Base-by-base conservation (phyloP, 2,888 invertebrate genomes). In the Cataglyphis altisquamis region DNA sequence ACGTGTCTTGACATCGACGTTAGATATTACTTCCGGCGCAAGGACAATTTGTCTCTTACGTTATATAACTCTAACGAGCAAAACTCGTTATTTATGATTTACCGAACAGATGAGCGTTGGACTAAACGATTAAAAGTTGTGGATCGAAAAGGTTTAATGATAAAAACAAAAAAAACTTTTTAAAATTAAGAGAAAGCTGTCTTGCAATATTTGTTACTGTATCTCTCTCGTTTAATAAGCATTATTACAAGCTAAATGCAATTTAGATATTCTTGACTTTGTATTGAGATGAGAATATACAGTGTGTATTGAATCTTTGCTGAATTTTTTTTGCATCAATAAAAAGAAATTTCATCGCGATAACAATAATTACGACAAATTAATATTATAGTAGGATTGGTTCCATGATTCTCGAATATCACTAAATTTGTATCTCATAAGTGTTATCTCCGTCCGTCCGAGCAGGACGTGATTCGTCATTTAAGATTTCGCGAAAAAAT, bases 401-500 rank as follows among this genome's bases (percentile, higher is more conserved):
- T 78, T 67, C 60, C 21, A 55, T 4, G 63, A 57, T 29, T 48
- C 48, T 70, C 32, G 21, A 32, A 64, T 78, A 48, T 62, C 68
- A n/a, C 18, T 12, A 21, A 60, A 32, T 87, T 87, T 81, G 86
- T 48, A 75, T 63, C 57, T 87, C 87, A 45, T 32, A 86, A 77
- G 63, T 12, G 3, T 77, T 45, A 39, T 52, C 36, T 32, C 18
- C 67, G 52, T 32, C 55, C 52, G 62, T 83, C 57, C 41, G 67
- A 84, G 64, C 45, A 52, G 80, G 75, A 82, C 60, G 66, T 78
- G 86, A 84, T 80, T 89, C 75, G 88, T 85, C 88, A 86, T 66
- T 80, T 77, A 88, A 83, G 86, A 89, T 89, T 89, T 84, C 86
- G 82, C 75, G 70, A 89, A 80, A 88, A 86, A 89, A 89, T 32